Percentiles rank a stretch among this genome's conserved stretches.
These are phyloP conservation scores for Antheraea mylitta DNA, from an alignment of 1,140 invertebrate species.

Conservation along the genomic window DNA sequence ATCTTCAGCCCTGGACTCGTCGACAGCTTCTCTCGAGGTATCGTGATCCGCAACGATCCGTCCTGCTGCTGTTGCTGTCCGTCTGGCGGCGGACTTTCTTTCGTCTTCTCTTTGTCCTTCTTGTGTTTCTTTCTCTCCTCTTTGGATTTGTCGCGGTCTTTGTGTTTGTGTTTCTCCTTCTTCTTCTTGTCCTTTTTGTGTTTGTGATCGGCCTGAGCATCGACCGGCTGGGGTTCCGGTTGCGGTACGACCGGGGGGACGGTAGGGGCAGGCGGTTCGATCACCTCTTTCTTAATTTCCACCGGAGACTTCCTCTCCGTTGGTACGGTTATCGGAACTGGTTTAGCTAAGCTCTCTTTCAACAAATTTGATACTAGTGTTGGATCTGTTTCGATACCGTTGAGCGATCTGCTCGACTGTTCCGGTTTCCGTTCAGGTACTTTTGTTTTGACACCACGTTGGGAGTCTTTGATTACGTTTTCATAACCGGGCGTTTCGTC, in stretches of 20 bases:
- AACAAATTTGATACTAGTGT: constrained; percentile 70
- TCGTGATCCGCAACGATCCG: constrained; percentile 63
- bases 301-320: constrained; percentile 54
- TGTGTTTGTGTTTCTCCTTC: constrained; percentile 78
- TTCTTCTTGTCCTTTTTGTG: constrained; percentile 76
- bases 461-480: constrained; percentile 60
- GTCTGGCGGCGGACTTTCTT: constrained; percentile 35
- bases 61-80: constrained; percentile 18
- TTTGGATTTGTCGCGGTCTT: constrained; percentile 71
- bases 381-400: constrained; percentile 73
- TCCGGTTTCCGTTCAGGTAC: constrained; percentile 45
- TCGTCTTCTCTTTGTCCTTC: constrained; percentile 66
- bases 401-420: constrained; percentile 37
- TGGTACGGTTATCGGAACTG: constrained; percentile 57
- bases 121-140: constrained; percentile 75
- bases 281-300: constrained; percentile 46
- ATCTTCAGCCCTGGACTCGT: constrained; percentile 68
- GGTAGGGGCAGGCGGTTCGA: constrained; percentile 15
- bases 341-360: constrained; percentile 71
- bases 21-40: constrained; percentile 62
- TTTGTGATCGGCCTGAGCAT: constrained; percentile 53
- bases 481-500: constrained; percentile 70
- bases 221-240: constrained; percentile 26
- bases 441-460: constrained; percentile 48
- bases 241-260: constrained; percentile 21